Evolutionary conservation across 2,113 vertebrate species (phyloP), one percentile per base, ranked within the genome.

Genomic region (Gadus macrocephalus): DNA sequence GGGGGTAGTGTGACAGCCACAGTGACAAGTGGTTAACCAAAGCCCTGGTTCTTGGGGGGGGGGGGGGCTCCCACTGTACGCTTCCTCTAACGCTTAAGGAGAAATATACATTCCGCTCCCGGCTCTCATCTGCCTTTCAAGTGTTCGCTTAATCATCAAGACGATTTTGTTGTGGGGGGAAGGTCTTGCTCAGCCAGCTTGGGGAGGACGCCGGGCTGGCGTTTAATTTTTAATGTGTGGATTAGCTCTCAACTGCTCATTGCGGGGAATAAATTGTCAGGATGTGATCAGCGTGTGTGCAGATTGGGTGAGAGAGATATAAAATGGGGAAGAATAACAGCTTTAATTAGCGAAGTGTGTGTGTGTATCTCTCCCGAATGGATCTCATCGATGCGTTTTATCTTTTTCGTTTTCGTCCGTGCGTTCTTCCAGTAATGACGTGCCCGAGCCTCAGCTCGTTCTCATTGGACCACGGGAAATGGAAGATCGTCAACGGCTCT

Each of bases 381-480:
- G 8, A 14, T 49, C 8, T 49, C 42, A 49, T 9, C 14, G 42
- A 14, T 49, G 42, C 11, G 12, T 12, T 49, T 14, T 56, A 5
- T 56, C 55, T 56, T 9, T 56, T 56, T 56, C 15, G 11, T 12
- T 56, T 56, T 42, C 38, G 6, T 11, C 4, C 4, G 11, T 11
- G 6, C 38, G 38, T 65, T 20, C 42, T 12, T 7, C 71, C 77
- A 98, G 96, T 98, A 69, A 94, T 95, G 85, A 95, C 90, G 5
- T 99, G 97, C 69, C 95, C 96, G 11, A 97, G 96, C 77, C 97
- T 99, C 72, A 95, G 97, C 88, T 97, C 96, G 59, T 98, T 98
- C 85, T 92, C 95, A 3, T 79, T 99, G 91, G 96, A 98, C 73
- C 96, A 99, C 9, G 97, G 97, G 76, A 95, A 95, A 85, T 99